Conservation (phyloP, 2,797 vertebrate species). For the Hippopotamyrus pictus region DNA sequence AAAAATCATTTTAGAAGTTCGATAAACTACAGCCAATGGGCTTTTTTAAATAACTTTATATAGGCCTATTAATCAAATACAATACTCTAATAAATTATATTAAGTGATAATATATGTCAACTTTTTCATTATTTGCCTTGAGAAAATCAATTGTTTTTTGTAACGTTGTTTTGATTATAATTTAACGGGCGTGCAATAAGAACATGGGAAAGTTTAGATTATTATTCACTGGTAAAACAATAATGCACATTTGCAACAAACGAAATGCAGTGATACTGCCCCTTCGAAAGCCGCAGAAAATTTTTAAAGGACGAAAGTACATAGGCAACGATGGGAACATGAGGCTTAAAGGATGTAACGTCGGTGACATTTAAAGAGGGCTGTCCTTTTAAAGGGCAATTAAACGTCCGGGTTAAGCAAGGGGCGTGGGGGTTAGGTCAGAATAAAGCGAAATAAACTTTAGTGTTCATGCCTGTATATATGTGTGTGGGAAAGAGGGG, state of each 20-base stretch:
- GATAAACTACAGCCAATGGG: background rate
- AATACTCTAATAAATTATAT: background rate
- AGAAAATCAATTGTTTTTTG: background rate
- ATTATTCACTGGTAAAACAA: background rate
- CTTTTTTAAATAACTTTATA: background rate
- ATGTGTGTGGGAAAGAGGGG: background rate
- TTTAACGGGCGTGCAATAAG: background rate
- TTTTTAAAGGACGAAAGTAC: background rate
- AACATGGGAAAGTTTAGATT: background rate
- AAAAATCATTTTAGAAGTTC: background rate
- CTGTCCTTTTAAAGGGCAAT: slow-evolving; percentile 10
- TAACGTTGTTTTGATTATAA: background rate
- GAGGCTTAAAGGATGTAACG: background rate
- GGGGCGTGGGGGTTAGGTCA: slow-evolving; percentile 3
- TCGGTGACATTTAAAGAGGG: slow-evolving; percentile 16
- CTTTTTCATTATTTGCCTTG: background rate
- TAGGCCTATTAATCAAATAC: background rate
- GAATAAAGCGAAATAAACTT: slow-evolving; percentile 9
- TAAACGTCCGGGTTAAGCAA: background rate
- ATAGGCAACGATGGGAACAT: background rate
- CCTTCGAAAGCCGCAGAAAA: background rate
- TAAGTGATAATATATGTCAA: background rate
- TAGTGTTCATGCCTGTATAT: background rate
- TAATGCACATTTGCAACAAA: background rate
- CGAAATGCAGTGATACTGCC: background rate